Conservation (phyloP, 2,797 vertebrate genomes). For the Melanotaenia parkinsoni region DNA sequence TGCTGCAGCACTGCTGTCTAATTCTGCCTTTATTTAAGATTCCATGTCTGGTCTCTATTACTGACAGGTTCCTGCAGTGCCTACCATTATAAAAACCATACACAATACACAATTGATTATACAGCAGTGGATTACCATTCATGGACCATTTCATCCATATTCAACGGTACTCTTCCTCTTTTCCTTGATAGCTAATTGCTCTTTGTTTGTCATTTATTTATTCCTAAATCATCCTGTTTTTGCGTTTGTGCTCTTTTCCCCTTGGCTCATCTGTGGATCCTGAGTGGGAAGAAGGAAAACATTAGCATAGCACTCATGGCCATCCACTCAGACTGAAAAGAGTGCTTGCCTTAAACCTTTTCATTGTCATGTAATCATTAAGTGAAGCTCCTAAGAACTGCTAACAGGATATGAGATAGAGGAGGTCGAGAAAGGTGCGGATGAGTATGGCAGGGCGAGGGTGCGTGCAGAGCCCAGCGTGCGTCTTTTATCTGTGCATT, state of each 20-base stretch:
- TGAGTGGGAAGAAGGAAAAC: slow-evolving; percentile 60
- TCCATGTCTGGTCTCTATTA: slow-evolving; percentile 72
- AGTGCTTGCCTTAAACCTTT: slow-evolving; percentile 73
- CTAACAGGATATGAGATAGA: slow-evolving; percentile 58
- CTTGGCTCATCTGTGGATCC: slow-evolving; percentile 41
- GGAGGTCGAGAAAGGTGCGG: slow-evolving; percentile 27
- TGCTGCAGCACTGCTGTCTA: slow-evolving; percentile 72
- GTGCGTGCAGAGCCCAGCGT: slow-evolving; percentile 24
- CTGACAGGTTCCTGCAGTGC: slow-evolving; percentile 58
- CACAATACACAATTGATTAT: slow-evolving; percentile 67
- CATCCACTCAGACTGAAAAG: slow-evolving; percentile 78
- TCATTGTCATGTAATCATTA: slow-evolving; percentile 84
- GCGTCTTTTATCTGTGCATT: slow-evolving; percentile 42
- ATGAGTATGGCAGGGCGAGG: slow-evolving; percentile 17
- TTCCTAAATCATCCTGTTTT: slow-evolving; percentile 34
- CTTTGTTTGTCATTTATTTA: slow-evolving; percentile 68
- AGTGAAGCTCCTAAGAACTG: slow-evolving; percentile 76
- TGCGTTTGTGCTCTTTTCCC: slow-evolving; percentile 34
- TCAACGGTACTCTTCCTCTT: slow-evolving; percentile 33
- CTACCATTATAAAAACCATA: slow-evolving; percentile 52
- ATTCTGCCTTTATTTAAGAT: slow-evolving; percentile 63
- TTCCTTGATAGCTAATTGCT: slow-evolving; percentile 40
- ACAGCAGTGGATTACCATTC: slow-evolving; percentile 58
- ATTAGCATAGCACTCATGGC: slow-evolving; percentile 81
- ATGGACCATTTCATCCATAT: slow-evolving; percentile 33